These are phyloP conservation scores for Thymelicus lineola DNA, from an alignment of 2,888 invertebrate species.

Conservation along the genomic window DNA sequence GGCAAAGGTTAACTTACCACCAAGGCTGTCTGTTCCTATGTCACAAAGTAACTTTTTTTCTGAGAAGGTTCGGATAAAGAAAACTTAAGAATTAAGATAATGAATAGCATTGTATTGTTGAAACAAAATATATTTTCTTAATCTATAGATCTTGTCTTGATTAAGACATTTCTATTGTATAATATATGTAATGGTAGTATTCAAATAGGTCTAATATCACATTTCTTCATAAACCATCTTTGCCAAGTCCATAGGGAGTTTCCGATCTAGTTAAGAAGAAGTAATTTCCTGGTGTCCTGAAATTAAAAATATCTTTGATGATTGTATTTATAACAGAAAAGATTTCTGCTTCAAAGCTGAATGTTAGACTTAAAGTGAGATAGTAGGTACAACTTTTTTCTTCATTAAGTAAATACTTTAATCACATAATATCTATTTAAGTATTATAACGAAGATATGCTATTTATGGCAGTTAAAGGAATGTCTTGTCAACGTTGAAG, in stretches of 20 bases:
- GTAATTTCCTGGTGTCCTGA: slow-evolving; percentile 65
- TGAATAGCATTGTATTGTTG: background rate
- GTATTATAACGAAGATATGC: too few species aligned
- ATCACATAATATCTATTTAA: too few species aligned
- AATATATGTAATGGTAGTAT: background rate
- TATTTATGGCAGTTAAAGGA: too few species aligned
- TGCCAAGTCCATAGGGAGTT: slow-evolving; percentile 67
- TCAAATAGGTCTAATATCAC: background rate
- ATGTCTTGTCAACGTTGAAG: too few species aligned
- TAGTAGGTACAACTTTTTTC: too few species aligned
- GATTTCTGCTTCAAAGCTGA: background rate
- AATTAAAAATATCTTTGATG: slow-evolving; percentile 36
- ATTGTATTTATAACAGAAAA: slow-evolving; percentile 2
- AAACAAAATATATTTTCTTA: background rate
- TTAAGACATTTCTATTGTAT: background rate
- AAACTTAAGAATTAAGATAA: background rate
- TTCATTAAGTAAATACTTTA: too few species aligned
- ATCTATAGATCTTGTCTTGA: too few species aligned
- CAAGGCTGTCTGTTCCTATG: too few species aligned
- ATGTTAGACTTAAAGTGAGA: background rate
- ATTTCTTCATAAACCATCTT: slow-evolving; percentile 57
- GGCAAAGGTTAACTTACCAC: too few species aligned
- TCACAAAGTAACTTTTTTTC: too few species aligned
- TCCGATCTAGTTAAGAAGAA: slow-evolving; percentile 61
- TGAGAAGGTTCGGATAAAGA: too few species aligned